Evolutionary conservation across 1,140 invertebrate genomes (phyloP), one percentile per base, ranked within the genome.

Genomic region (Zaprionus nigranus): DNA sequence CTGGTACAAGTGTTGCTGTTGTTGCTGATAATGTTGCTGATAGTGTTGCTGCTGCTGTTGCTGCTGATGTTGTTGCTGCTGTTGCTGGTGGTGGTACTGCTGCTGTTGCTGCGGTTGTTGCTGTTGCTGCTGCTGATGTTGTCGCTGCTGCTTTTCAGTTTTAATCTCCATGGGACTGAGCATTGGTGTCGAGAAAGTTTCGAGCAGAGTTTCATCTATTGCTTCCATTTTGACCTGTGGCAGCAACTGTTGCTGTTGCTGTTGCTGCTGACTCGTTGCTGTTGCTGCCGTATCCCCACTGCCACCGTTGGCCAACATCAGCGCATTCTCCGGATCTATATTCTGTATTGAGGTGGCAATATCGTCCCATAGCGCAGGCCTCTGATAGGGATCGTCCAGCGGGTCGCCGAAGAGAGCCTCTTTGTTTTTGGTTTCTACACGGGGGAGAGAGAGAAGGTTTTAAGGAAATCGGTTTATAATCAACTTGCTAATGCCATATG

Each of bases 321-420:
- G 96, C n/a, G 97, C 96, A 91, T 97, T 97, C 91, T 97, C 97
- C 15, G 96, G 96, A 91, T 97, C 97, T 76, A 97, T 95, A 92
- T 97, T 97, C 82, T 97, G 96, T 91, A 98, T 97, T 80, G 96
- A 97, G 86, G 96, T 97, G 54, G 96, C 96, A 91, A 98, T 97
- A 93, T 97, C 97, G 93, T 98, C 97, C 97, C 97, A 98, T 7
- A 97, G 94, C 15, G 95, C 95, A 11, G 97, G 96, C 82, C 96
- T 95, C 75, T 97, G 94, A 93, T 97, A 97, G 46, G 96, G 96
- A 93, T 97, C 97, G 92, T 97, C 97, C 66, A 90, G 68, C 91
- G 96, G 95, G 77, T 94, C 94, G 65, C 93, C 93, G 36, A 93
- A 93, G 51, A 91, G 83, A 68, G 92, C 88, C 70, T 94, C 92